These are phyloP conservation scores for Actinia equina DNA, from an alignment of 64 coral and sea anemone species.

Conservation along the genomic window DNA sequence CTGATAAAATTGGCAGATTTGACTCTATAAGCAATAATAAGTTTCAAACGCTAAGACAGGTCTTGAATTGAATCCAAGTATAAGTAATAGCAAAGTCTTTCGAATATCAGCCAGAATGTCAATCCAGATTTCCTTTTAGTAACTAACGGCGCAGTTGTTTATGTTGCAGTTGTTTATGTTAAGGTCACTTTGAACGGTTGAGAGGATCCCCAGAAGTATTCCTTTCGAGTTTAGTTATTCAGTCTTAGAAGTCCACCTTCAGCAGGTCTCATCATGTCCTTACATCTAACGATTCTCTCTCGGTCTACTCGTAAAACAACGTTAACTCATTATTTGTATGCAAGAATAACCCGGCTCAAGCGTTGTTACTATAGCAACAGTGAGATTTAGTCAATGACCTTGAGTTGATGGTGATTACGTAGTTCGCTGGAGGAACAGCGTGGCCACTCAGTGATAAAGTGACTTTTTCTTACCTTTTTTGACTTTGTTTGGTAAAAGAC, in stretches of 20 bases:
- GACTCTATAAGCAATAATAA: neutral
- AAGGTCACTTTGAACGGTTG: neutral
- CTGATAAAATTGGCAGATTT: neutral
- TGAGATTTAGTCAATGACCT: neutral
- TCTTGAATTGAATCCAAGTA: neutral
- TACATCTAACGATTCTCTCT: neutral
- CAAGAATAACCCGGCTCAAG: neutral
- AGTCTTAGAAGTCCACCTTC: neutral
- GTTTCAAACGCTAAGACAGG: neutral
- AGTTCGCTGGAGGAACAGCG: neutral
- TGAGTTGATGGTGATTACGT: neutral
- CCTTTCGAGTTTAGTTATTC: neutral
- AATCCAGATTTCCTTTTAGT: neutral
- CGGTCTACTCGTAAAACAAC: neutral
- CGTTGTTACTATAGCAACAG: constrained; percentile 7
- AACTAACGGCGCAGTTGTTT: neutral
- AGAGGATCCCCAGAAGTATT: neutral
- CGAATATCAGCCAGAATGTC: neutral
- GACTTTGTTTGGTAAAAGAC: neutral
- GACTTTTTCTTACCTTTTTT: neutral
- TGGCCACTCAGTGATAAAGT: neutral
- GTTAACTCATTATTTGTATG: constrained; percentile 3
- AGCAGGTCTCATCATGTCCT: neutral
- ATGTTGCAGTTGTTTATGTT: neutral
- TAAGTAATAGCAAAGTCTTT: neutral